These are phyloP conservation scores for Eupsilia transversa DNA, from an alignment of 2,888 invertebrate genomes.

Conservation along the genomic window DNA sequence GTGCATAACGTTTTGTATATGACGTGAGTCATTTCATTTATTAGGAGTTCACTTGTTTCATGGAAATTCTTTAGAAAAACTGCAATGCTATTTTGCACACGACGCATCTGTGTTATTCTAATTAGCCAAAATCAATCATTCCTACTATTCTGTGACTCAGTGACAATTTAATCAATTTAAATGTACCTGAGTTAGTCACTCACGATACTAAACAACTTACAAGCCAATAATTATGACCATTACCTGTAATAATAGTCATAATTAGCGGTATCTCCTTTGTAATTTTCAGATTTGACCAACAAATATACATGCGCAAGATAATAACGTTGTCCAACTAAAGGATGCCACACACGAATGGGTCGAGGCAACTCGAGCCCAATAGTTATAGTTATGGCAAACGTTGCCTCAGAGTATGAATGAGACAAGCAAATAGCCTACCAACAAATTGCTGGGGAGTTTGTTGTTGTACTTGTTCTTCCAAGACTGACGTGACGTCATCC, in stretches of 20 bases:
- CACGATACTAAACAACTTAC: conserved; percentile 25
- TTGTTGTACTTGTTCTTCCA: no score
- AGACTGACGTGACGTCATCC: no score
- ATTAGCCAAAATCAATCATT: conserved; percentile 5
- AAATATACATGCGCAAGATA: conserved; percentile 64
- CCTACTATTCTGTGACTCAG: conserved; percentile 12
- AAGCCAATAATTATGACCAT: conserved; percentile 43
- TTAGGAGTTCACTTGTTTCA: background rate
- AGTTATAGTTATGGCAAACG: conserved; percentile 62
- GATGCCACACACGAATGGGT: conserved; percentile 78
- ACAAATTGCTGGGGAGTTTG: background rate
- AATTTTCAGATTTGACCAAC: conserved; percentile 56
- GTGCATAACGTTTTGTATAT: conserved; percentile 10
- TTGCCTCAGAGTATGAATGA: conserved; percentile 42
- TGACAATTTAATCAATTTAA: conserved; percentile 24
- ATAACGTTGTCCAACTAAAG: conserved; percentile 65
- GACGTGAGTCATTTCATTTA: conserved; percentile 22
- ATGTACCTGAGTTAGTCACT: conserved; percentile 22
- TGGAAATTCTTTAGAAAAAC: background rate
- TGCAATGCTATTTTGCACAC: background rate
- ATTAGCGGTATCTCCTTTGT: conserved; percentile 58
- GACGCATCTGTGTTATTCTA: background rate
- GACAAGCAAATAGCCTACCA: conserved; percentile 9
- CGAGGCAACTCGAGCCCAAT: conserved; percentile 56
- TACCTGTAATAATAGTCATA: conserved; percentile 41